Evolutionary conservation across 2,888 invertebrate genomes (phyloP).

Genomic region (Linyphia triangularis): DNA sequence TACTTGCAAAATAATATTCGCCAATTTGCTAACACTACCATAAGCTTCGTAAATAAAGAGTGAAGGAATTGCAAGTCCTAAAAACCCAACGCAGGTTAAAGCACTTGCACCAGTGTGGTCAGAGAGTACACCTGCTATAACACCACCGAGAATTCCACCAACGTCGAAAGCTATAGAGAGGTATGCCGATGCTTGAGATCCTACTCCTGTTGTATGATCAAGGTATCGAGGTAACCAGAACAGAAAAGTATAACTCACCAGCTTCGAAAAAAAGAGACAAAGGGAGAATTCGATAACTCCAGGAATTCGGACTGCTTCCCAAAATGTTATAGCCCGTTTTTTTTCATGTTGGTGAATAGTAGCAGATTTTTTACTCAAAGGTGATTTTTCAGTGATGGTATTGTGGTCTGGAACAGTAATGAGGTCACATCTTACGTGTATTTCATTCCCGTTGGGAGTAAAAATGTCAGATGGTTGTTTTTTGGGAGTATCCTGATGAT

Average conservation of each 20-base stretch:
- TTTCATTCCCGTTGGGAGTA: conserved; percentile 77
- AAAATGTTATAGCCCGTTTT: conserved; percentile 86
- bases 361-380: not conserved
- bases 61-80: conserved; percentile 87
- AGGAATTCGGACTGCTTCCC: conserved; percentile 90
- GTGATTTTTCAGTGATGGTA: conserved; percentile 33
- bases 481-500: conserved; percentile 76
- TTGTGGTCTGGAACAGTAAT: not conserved
- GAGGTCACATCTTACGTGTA: conserved; percentile 77
- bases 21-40: conserved; percentile 53
- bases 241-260: conserved; percentile 97
- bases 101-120: conserved; percentile 91
- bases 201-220: conserved; percentile 77
- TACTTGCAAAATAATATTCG: conserved; percentile 74
- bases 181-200: conserved; percentile 80
- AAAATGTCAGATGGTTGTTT: conserved; percentile 1
- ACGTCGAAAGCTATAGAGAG: conserved; percentile 82
- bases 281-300: conserved; percentile 96
- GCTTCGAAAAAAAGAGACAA: conserved; percentile 95
- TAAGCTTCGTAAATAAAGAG: conserved; percentile 76
- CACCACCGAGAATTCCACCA: conserved; percentile 94
- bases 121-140: conserved; percentile 90
- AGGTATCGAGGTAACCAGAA: conserved; percentile 97
- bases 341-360: conserved; percentile 11
- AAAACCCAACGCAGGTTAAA: conserved; percentile 90